A percentile compares a stretch with the other conserved stretches of the same genome.
These are phyloP conservation scores for Gymnoscopelus braueri DNA, from an alignment of 2,797 vertebrate genomes.

Conservation along the genomic window DNA sequence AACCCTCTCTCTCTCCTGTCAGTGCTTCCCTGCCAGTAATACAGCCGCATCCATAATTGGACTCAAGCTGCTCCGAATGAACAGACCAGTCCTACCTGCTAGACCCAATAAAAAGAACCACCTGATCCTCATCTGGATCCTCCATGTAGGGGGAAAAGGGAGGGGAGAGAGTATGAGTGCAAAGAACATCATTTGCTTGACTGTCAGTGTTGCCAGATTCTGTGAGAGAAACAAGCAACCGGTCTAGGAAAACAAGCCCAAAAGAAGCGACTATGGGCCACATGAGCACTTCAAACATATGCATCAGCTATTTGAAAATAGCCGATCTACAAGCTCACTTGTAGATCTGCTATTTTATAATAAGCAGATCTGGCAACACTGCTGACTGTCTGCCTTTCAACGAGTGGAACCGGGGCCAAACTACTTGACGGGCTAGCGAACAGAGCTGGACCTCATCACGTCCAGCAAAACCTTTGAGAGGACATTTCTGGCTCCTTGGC, in stretches of 20 bases:
- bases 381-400: constrained; percentile 19
- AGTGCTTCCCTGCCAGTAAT: constrained; percentile 41
- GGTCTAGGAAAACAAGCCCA: too few relatives aligned
- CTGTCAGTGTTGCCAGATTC: too few relatives aligned
- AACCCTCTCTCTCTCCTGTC: constrained; percentile 24
- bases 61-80: constrained; percentile 62
- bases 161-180: neutral
- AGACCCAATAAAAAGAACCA: constrained; percentile 52
- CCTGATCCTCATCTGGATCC: constrained; percentile 40
- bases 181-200: constrained; percentile 15
- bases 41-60: constrained; percentile 34
- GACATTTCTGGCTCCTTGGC: constrained; percentile 23
- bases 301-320: too few relatives aligned
- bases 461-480: constrained; percentile 40
- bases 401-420: constrained; percentile 20
- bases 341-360: too few relatives aligned
- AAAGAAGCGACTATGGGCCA: too few relatives aligned
- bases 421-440: constrained; percentile 24
- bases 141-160: neutral
- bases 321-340: too few relatives aligned
- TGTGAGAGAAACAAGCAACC: too few relatives aligned
- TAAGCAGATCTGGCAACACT: too few relatives aligned
- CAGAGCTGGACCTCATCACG: constrained; percentile 2
- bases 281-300: too few relatives aligned
- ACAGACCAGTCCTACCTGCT: constrained; percentile 43